Percentiles rank a stretch among this genome's conserved stretches.
Conservation (phyloP, 1,140 invertebrate species). For the Drosophila erecta region DNA sequence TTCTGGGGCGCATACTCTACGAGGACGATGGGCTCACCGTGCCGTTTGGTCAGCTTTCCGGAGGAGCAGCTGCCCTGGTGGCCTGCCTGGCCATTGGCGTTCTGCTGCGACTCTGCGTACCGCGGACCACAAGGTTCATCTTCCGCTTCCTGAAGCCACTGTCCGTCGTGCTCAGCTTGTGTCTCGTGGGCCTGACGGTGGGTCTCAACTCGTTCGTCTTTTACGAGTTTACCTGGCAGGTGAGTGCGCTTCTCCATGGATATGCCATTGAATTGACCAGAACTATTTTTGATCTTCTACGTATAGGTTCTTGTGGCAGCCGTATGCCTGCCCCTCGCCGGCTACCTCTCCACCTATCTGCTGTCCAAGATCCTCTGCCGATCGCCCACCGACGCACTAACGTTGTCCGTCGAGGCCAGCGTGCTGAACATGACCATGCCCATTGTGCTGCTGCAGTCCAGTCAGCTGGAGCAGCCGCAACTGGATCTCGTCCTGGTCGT, state of each 20-base stretch:
- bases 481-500: constrained; percentile 57
- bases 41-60: constrained; percentile 46
- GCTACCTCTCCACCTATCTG: constrained; percentile 48
- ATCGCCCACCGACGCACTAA: constrained; percentile 55
- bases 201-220: constrained; percentile 60
- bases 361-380: constrained; percentile 58
- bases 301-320: constrained; percentile 52
- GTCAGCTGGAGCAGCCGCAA: constrained; percentile 53
- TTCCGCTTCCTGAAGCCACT: constrained; percentile 66
- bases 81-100: constrained; percentile 50
- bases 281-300: background rate
- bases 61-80: constrained; percentile 43
- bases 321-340: constrained; percentile 43
- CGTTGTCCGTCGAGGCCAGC: constrained; percentile 55
- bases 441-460: constrained; percentile 58
- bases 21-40: constrained; percentile 47
- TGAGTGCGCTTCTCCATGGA: background rate
- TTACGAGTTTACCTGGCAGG: constrained; percentile 51
- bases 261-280: background rate
- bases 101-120: constrained; percentile 43
- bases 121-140: constrained; percentile 50
- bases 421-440: constrained; percentile 68
- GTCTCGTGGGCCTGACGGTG: constrained; percentile 56
- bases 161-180: constrained; percentile 56
- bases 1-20: constrained; percentile 42